A percentile compares a stretch with the other conserved stretches of the same genome.
These are phyloP conservation scores for Vesta saturnalis DNA, from an alignment of 2,888 invertebrate species.

Conservation along the genomic window DNA sequence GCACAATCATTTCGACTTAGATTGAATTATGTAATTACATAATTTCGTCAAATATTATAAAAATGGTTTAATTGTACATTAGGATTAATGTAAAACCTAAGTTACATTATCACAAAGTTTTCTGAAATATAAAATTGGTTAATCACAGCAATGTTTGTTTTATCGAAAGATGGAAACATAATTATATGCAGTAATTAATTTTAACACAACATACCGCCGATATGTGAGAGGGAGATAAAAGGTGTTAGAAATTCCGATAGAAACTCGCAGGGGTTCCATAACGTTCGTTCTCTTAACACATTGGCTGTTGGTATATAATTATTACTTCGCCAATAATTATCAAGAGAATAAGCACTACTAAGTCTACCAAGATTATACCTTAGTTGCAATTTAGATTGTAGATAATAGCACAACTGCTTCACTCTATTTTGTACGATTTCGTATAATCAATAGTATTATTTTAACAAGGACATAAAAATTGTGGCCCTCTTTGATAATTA, in stretches of 20 bases:
- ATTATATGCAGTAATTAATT: no score
- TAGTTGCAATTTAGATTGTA: background rate
- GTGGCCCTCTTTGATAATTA: background rate
- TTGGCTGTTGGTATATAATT: background rate
- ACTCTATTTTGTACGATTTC: no score
- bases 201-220: background rate
- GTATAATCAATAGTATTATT: background rate
- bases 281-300: background rate
- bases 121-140: no score
- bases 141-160: no score
- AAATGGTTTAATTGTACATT: no score
- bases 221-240: background rate
- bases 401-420: background rate
- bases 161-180: no score
- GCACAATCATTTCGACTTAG: background rate
- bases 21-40: background rate
- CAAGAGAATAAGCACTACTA: background rate
- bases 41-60: background rate
- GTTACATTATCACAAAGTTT: no score
- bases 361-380: background rate
- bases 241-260: background rate
- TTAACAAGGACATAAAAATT: background rate
- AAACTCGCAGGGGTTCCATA: background rate
- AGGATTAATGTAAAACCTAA: no score
- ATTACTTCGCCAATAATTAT: background rate